Evolutionary conservation across 1,140 invertebrate genomes (phyloP), one percentile per base, ranked within the genome.

Genomic region (Procambarus clarkii): DNA sequence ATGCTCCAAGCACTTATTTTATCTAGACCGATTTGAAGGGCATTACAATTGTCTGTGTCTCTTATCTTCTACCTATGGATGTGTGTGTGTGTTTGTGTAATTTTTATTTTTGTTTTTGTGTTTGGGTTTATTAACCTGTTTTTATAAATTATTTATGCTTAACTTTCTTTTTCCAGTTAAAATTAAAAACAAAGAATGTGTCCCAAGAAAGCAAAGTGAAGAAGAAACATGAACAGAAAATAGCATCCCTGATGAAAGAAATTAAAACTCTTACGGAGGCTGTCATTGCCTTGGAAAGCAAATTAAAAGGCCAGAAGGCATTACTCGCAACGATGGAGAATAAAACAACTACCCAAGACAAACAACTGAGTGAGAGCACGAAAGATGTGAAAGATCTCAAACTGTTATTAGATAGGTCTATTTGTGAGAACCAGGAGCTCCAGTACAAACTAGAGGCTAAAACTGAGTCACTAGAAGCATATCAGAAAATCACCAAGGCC

Each of bases 171-270:
- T 69, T 69, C 5, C 80, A 82, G 80, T 64, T 24, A 44, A 60
- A 82, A 58, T 54, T 34, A 60, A 82, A 82, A 34, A 13, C 60
- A 44, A 82, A 60, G 80, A 82, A 60, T 58, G 48, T 34, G 34
- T 60, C 50, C 4, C 13, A 46, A 64, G 80, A 82, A 60, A 82
- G n/a, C 3, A 82, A 83, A 45, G 44, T 45, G 45, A 83, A 15
- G 9, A 83, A 64, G 34, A 64, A n/a, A 34, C 24, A 54, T 45
- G 81, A 83, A 18, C 5, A 83, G 46, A 83, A 69, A 83, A 83
- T 83, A 9, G n/a, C 45, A 46, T 7, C 15, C 2, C 60, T 83
- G n/a, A 11, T 34, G 24, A 24, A 21, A 9, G n/a, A 74, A 34
- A 34, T 74, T 3, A 4, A 74, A 34, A 34, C n/a, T 34, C 15